Conservation (phyloP, 2,888 invertebrate species). For the Dione juno region DNA sequence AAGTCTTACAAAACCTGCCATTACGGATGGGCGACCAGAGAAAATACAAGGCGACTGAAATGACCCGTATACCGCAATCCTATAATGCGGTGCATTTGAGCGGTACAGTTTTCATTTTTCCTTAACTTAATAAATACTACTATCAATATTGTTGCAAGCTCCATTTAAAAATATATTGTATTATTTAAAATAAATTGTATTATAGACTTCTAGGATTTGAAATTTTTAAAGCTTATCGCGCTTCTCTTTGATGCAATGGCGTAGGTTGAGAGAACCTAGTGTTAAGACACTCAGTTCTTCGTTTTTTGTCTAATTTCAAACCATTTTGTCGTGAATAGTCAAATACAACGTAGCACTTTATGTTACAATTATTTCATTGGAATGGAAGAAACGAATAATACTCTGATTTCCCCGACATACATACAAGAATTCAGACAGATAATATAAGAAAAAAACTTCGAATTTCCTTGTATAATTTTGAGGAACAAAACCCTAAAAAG, state of each 20-base stretch:
- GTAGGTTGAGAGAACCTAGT: neutral
- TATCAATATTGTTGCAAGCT: constrained; percentile 19
- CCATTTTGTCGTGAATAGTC: neutral
- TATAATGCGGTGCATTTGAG: constrained; percentile 32
- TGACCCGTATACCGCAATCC: constrained; percentile 51
- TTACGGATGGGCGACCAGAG: constrained; percentile 37
- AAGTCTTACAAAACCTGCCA: constrained; percentile 18
- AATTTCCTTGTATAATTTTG: too few relatives aligned
- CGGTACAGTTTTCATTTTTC: constrained; percentile 37
- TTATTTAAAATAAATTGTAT: neutral
- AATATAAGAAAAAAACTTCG: too few relatives aligned
- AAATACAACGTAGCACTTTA: too few relatives aligned
- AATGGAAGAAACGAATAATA: too few relatives aligned
- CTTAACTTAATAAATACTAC: constrained; percentile 32
- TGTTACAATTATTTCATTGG: too few relatives aligned
- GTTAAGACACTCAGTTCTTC: neutral
- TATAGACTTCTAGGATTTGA: neutral
- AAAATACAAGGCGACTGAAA: constrained; percentile 52
- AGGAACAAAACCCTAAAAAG: too few relatives aligned
- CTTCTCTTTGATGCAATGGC: neutral
- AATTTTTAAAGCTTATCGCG: too few relatives aligned
- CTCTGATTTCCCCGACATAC: too few relatives aligned
- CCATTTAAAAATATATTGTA: constrained; percentile 10
- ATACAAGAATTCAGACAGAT: too few relatives aligned
- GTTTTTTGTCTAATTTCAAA: neutral